Conservation (phyloP, 2,797 vertebrate genomes). For the Lithobates pipiens region DNA sequence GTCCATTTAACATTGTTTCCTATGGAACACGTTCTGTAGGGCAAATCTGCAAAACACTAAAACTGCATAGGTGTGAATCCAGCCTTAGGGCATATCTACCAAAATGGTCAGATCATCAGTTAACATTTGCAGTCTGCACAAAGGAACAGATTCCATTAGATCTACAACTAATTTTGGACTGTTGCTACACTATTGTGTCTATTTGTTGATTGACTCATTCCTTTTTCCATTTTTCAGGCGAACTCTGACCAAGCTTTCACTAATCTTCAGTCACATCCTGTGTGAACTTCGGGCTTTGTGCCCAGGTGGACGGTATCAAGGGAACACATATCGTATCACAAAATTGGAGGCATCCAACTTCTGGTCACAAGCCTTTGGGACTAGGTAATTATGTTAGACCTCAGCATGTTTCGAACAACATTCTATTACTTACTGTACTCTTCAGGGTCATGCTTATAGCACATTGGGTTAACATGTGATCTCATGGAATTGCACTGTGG, state of each 20-base stretch:
- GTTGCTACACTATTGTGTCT: background rate
- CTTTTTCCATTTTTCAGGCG: constrained; percentile 71
- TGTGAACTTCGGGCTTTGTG: constrained; percentile 82
- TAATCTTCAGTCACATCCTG: constrained; percentile 90
- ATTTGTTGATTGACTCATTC: background rate
- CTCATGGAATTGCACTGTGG: too few species aligned
- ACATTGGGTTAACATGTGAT: too few species aligned
- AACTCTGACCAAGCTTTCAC: constrained; percentile 84
- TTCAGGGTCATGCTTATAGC: too few species aligned
- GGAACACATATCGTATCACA: constrained; percentile 77
- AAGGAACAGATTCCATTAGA: background rate
- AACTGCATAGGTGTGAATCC: too few species aligned
- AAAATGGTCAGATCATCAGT: background rate
- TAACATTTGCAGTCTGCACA: background rate
- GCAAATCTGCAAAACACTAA: too few species aligned
- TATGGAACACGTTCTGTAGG: too few species aligned
- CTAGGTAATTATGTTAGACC: constrained; percentile 73
- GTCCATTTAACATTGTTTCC: too few species aligned
- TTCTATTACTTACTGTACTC: too few species aligned
- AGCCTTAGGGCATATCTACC: too few species aligned
- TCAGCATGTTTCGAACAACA: too few species aligned
- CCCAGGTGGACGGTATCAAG: constrained; percentile 78
- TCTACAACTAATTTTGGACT: background rate
- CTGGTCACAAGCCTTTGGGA: constrained; percentile 81
- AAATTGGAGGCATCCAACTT: constrained; percentile 80